Base-by-base conservation (phyloP, 1,140 invertebrate species). In the Drosophila sturtevanti region DNA sequence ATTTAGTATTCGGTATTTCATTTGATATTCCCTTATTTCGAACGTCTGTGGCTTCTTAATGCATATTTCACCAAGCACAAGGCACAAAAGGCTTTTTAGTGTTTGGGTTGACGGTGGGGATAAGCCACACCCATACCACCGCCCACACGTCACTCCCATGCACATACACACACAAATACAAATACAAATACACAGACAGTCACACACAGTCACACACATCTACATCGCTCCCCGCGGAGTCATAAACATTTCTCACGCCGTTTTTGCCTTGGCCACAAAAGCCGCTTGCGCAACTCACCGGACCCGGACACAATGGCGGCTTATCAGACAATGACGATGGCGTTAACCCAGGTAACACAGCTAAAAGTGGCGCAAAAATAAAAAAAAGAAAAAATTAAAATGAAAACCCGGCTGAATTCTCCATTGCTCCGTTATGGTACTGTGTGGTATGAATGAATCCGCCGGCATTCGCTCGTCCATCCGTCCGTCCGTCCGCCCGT, bases 211-310 rank as follows among this genome's bases (percentile, higher is more conserved):
- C 24, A 27, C 24, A 31, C 27, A 18, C 31, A 56, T 48, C 1
- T 16, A 48, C 41, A 18, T 18, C 7, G 41, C 55, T 89, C 79
- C 79, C 82, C 24, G 56, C 14, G 64, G 82, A 77, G 79, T 63
- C 79, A 84, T 87, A 87, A 87, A 87, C 84, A 87, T 81, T 72
- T 67, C 63, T 37, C 72, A 55, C 54, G 34, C 56, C 51, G 61
- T 34, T 58, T 27, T 22, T 48, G 61, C 51, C 68, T 2, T 18
- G 48, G 63, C 79, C 82, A 70, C 82, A 87, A 87, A 87, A 87
- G 82, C 82, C 82, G 82, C 84, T 76, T 84, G 82, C 84, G 84
- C 84, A 89, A 86, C 82, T 89, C 72, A 64, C 72, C 79, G 76
- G 76, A 87, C 81, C 72, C 79, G 76, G 76, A 89, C 81, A 86